phyloP scores from a whole-genome alignment of 2,113 vertebrate species.

The Acrocephalus kingi region DNA sequence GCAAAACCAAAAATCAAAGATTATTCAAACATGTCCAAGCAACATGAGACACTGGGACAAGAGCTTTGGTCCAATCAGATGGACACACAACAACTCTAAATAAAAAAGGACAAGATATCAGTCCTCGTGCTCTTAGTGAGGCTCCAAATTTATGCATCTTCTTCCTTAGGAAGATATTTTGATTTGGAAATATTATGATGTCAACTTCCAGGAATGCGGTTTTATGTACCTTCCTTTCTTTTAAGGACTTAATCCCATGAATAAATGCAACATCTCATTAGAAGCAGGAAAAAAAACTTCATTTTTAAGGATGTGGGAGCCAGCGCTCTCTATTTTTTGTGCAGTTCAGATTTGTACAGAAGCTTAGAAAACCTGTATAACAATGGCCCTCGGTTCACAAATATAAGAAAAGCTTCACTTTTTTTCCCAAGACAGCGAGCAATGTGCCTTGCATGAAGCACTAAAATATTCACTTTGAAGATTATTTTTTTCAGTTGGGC shows the following conservation, averaged over 20 bases:
- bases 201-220: background rate
- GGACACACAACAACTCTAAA: background rate
- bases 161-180: background rate
- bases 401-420: constrained; percentile 24
- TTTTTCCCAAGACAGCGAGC: constrained; percentile 16
- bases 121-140: background rate
- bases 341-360: constrained; percentile 1
- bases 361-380: constrained; percentile 49
- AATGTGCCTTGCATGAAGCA: constrained; percentile 46
- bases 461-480: constrained; percentile 68
- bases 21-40: background rate
- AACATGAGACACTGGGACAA: background rate
- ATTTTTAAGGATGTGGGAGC: constrained; percentile 20
- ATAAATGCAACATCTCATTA: constrained; percentile 49
- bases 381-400: constrained; percentile 9
- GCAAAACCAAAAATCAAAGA: background rate
- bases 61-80: background rate
- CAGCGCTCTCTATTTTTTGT: background rate
- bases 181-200: background rate
- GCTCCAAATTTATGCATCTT: background rate
- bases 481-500: constrained; percentile 43
- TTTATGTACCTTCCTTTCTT: constrained; percentile 13
- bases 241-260: constrained; percentile 30
- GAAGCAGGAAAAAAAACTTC: background rate
- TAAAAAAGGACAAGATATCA: background rate